These are phyloP conservation scores for Campylomormyrus tamandua DNA, from an alignment of 2,113 vertebrate genomes.

Conservation along the genomic window DNA sequence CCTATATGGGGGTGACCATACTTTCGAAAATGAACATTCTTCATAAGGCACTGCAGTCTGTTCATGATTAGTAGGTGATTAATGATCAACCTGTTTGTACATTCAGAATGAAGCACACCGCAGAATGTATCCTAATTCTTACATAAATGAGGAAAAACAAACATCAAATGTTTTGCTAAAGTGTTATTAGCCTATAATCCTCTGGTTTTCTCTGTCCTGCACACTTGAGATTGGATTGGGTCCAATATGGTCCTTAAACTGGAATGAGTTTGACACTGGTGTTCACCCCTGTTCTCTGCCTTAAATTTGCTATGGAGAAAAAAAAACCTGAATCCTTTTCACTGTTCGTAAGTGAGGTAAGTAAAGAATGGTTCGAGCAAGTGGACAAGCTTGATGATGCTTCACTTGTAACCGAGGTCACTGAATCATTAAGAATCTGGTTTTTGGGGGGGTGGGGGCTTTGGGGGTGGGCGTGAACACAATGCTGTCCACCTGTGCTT, in stretches of 20 bases:
- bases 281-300: neutral
- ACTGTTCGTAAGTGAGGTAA: neutral
- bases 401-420: neutral
- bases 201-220: neutral
- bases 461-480: neutral
- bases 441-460: neutral
- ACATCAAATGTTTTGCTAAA: neutral
- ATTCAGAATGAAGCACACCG: neutral
- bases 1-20: neutral
- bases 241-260: neutral
- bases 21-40: neutral
- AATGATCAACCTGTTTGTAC: neutral
- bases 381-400: neutral
- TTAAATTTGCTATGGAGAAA: neutral
- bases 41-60: neutral
- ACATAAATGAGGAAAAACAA: neutral
- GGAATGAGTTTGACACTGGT: neutral
- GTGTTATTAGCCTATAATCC: neutral
- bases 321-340: neutral
- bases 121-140: neutral
- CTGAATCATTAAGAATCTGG: neutral
- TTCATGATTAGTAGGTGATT: neutral
- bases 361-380: neutral
- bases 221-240: neutral
- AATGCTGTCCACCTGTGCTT: neutral